These are phyloP conservation scores for Acanthornis magna DNA, from an alignment of 2,797 vertebrate genomes.

Conservation along the genomic window DNA sequence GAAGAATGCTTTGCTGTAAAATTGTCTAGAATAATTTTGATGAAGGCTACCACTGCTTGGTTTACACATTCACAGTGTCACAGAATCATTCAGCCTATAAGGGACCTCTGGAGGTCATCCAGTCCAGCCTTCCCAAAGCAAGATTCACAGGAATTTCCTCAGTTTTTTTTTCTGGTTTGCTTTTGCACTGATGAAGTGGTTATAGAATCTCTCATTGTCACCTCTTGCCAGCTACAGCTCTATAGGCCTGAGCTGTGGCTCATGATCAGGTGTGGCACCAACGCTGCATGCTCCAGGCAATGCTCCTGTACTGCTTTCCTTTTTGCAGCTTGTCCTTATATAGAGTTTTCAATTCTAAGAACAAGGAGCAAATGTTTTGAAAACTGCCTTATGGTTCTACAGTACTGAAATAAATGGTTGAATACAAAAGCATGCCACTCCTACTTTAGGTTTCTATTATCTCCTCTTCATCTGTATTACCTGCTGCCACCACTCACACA, in stretches of 20 bases:
- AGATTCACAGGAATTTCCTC: background rate
- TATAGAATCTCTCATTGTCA: background rate
- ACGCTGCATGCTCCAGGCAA: background rate
- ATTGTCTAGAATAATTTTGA: background rate
- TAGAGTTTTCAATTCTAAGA: background rate
- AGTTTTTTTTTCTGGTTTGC: background rate
- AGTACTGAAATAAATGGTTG: background rate
- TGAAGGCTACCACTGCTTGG: background rate
- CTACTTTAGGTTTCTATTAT: background rate
- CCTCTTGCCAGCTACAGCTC: background rate
- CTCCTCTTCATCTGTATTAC: background rate
- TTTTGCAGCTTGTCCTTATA: background rate
- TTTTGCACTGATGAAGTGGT: background rate
- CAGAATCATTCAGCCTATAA: background rate
- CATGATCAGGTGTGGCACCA: background rate
- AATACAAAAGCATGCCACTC: background rate
- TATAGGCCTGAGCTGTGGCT: background rate
- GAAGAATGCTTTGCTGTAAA: background rate
- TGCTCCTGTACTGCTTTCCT: background rate
- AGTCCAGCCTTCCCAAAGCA: background rate
- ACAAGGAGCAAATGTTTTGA: background rate
- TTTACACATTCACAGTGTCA: background rate
- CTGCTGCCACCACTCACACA: background rate
- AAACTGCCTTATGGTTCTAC: background rate
- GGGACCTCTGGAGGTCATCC: background rate